Conservation (phyloP, 2,888 invertebrate genomes). For the Coenonympha glycerion region DNA sequence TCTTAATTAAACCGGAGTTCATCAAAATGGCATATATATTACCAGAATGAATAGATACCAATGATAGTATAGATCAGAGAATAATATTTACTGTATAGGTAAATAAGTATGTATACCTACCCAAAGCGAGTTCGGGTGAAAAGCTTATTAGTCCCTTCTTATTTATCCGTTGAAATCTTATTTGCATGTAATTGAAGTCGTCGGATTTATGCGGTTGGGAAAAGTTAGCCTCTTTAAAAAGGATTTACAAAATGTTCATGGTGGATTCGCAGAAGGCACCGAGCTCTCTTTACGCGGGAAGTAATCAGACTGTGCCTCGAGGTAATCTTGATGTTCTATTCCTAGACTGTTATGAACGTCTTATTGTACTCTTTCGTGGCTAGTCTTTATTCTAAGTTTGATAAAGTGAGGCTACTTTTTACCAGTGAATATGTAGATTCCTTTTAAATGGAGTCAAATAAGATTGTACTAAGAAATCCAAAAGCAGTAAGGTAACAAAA, state of each 20-base stretch:
- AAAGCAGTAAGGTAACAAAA: too few relatives aligned
- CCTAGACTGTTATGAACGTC: constrained; percentile 48
- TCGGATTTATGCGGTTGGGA: constrained; percentile 20
- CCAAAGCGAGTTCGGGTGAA: constrained; percentile 13
- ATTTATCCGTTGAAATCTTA: constrained; percentile 17
- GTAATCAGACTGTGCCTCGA: constrained; percentile 65
- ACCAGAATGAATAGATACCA: too few relatives aligned
- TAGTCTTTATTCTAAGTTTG: too few relatives aligned
- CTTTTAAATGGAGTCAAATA: too few relatives aligned
- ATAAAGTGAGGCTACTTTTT: too few relatives aligned
- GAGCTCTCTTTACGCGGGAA: constrained; percentile 54
- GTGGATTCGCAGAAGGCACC: constrained; percentile 48
- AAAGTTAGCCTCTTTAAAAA: constrained; percentile 28
- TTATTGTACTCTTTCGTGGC: constrained; percentile 58
- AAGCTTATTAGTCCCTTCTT: constrained; percentile 17
- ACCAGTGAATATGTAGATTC: constrained; percentile 31
- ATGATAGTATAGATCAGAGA: too few relatives aligned
- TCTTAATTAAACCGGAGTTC: too few relatives aligned
- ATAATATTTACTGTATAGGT: constrained; percentile 8
- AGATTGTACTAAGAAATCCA: too few relatives aligned
- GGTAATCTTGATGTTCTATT: constrained; percentile 68
- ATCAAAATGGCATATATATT: too few relatives aligned
- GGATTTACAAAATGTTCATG: constrained; percentile 46
- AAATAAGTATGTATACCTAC: neutral
- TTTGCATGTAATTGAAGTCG: constrained; percentile 20